Conservation (phyloP, 2,797 vertebrate genomes). For the Falco rusticolus region DNA sequence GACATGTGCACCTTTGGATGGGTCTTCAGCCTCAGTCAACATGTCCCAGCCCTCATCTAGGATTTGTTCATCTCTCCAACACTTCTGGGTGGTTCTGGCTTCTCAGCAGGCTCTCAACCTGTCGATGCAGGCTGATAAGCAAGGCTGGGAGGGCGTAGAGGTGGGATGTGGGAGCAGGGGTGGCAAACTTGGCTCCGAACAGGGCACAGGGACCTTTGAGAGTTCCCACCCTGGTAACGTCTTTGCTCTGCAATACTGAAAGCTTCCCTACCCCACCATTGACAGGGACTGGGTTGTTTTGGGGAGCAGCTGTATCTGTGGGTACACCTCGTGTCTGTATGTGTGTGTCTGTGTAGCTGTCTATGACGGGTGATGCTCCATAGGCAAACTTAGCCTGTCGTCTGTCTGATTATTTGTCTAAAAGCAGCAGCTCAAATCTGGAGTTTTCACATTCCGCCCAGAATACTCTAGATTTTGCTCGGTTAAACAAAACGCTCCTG, state of each 20-base stretch:
- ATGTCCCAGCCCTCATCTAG: not conserved
- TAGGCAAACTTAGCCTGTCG: not conserved
- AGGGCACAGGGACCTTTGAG: rapidly evolving
- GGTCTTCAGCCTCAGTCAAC: not conserved
- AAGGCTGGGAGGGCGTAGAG: not conserved
- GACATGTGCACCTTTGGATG: not conserved
- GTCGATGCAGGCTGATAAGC: not conserved
- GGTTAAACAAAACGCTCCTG: not conserved
- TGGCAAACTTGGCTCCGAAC: not conserved
- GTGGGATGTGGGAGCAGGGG: not conserved
- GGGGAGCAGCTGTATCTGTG: not conserved
- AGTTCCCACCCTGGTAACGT: not conserved
- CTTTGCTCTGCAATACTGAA: not conserved
- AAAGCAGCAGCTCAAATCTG: not conserved
- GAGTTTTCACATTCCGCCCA: not conserved
- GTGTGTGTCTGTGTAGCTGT: not conserved
- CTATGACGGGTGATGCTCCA: rapidly evolving
- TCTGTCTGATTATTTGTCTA: not conserved
- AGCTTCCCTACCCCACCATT: rapidly evolving
- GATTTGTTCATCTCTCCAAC: not conserved
- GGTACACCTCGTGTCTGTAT: not conserved
- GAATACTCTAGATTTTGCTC: not conserved
- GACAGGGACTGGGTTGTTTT: not conserved
- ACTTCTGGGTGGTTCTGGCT: not conserved
- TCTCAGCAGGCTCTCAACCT: not conserved